Evolutionary conservation across 1,140 invertebrate species (phyloP).

Genomic region (Spodoptera frugiperda): DNA sequence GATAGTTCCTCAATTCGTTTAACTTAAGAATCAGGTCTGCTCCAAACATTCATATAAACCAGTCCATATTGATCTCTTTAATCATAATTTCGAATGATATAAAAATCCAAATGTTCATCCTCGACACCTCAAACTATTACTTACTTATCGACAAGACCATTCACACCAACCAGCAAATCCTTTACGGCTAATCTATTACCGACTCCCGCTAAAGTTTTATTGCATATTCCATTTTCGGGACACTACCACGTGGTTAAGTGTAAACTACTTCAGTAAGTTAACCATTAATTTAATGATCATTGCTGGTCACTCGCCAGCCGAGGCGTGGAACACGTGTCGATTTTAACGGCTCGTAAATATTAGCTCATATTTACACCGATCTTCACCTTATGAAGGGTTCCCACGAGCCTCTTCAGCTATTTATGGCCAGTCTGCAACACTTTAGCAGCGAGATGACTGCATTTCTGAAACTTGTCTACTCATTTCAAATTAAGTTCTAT

Average conservation of each 20-base stretch:
- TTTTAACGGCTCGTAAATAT: constrained; percentile 32
- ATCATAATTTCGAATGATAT: too few species aligned
- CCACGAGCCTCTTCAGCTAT: constrained; percentile 11
- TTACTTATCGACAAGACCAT: too few species aligned
- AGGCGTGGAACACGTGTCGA: constrained; percentile 14
- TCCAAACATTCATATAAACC: too few species aligned
- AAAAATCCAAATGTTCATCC: too few species aligned
- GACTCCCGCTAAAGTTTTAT: neutral
- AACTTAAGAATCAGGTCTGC: too few species aligned
- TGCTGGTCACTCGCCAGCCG: constrained; percentile 21
- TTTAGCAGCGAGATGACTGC: too few species aligned
- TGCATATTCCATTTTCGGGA: neutral
- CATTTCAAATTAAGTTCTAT: neutral
- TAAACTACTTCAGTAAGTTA: constrained; percentile 4
- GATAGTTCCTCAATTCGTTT: too few species aligned
- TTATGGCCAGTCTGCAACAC: neutral
- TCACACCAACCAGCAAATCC: neutral
- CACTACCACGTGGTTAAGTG: neutral
- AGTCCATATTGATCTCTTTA: too few species aligned
- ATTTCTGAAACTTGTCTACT: neutral
- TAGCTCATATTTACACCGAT: constrained; percentile 9
- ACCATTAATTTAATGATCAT: constrained; percentile 33
- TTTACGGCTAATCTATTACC: neutral
- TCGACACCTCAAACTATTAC: too few species aligned
- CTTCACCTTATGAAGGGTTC: constrained; percentile 21